A percentile compares a stretch with the other conserved stretches of the same genome.
phyloP scores from a whole-genome alignment of 2,113 vertebrate species.

The Zosterops hypoxanthus region DNA sequence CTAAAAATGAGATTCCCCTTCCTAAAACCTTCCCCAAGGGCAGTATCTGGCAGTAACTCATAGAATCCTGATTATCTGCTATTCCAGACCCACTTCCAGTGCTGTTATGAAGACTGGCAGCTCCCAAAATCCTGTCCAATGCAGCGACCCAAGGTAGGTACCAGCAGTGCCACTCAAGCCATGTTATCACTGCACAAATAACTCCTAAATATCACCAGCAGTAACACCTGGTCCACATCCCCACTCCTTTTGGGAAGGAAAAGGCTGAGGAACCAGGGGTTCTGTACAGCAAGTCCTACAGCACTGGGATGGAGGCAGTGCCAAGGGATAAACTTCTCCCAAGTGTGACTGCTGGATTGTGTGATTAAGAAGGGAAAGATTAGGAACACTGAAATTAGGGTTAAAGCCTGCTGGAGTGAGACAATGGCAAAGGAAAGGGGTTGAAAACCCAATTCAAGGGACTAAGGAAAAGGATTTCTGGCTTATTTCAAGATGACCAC shows the following conservation, averaged over 20 bases:
- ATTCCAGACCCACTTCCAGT: neutral
- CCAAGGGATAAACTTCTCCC: neutral
- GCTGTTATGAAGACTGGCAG: neutral
- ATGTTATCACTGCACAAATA: fast-evolving
- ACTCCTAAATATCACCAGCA: neutral
- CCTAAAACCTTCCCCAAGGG: neutral
- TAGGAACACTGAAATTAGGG: neutral
- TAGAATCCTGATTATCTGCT: fast-evolving
- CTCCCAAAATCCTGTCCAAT: neutral
- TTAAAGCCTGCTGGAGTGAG: neutral
- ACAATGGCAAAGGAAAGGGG: neutral
- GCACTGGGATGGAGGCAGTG: neutral
- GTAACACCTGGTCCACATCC: neutral
- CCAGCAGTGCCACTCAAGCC: neutral
- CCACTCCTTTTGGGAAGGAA: neutral
- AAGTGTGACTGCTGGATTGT: fast-evolving
- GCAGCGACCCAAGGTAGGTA: fast-evolving
- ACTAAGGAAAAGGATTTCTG: neutral
- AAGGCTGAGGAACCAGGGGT: neutral
- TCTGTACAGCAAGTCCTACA: neutral
- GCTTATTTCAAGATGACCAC: neutral
- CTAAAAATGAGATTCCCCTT: neutral
- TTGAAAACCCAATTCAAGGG: neutral
- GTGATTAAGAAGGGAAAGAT: neutral
- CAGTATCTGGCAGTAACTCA: neutral